These are phyloP conservation scores for Sparidentex hasta DNA, from an alignment of 2,797 vertebrate genomes.

Conservation along the genomic window DNA sequence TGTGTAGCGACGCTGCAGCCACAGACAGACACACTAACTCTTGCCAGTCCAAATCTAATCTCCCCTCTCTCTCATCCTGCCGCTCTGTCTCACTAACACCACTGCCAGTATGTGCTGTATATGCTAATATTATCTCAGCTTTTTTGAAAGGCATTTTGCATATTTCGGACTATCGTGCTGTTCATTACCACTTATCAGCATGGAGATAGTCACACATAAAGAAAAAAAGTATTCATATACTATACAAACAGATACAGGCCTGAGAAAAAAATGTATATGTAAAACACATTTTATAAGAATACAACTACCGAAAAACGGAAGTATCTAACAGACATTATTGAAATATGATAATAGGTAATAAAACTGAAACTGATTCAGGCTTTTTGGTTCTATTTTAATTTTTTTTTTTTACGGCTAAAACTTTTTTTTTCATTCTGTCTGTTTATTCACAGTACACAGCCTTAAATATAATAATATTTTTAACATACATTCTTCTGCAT, in stretches of 20 bases:
- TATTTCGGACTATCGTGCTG: constrained; percentile 43
- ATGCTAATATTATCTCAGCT: constrained; percentile 67
- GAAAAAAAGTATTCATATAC: constrained; percentile 24
- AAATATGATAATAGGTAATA: neutral
- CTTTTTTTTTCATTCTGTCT: neutral
- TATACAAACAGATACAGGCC: constrained; percentile 18
- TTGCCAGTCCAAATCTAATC: constrained; percentile 74
- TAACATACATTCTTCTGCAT: neutral
- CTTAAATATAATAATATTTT: neutral
- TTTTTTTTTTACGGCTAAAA: neutral
- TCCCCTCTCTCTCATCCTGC: constrained; percentile 39
- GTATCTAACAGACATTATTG: neutral
- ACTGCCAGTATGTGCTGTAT: constrained; percentile 49
- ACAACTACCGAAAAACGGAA: neutral
- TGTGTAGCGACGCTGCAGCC: constrained; percentile 83
- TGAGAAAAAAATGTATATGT: neutral
- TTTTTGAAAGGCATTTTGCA: constrained; percentile 77
- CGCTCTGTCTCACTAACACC: neutral
- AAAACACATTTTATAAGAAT: neutral
- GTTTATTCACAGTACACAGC: too few relatives aligned
- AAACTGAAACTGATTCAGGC: neutral
- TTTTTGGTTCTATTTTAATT: neutral
- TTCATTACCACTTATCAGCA: constrained; percentile 64
- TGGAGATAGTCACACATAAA: constrained; percentile 13
- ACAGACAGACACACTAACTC: constrained; percentile 75